phyloP scores from a whole-genome alignment of 2,888 invertebrate species.

The Osmoderma eremita region DNA sequence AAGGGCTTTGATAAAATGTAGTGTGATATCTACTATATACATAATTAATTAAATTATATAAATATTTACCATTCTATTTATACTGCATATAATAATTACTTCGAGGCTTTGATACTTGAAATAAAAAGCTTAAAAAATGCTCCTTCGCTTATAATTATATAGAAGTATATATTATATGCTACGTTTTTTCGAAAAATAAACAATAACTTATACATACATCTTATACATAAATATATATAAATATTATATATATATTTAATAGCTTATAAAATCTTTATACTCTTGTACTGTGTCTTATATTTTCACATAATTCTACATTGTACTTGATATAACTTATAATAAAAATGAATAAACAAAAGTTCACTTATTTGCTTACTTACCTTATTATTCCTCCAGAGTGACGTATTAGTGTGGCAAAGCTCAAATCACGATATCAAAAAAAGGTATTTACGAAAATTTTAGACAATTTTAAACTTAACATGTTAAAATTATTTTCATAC shows the following conservation, averaged over 20 bases:
- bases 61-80: slow-evolving; percentile 1
- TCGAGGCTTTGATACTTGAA: slow-evolving; percentile 22
- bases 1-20: slow-evolving; percentile 35
- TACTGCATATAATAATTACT: slow-evolving; percentile 35
- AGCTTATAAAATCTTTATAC: slow-evolving; percentile 62
- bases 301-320: slow-evolving; percentile 60
- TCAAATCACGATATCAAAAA: too few species aligned
- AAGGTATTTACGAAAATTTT: too few species aligned
- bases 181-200: slow-evolving; percentile 38
- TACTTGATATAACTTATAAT: slow-evolving; percentile 63
- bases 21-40: slow-evolving; percentile 35
- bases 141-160: slow-evolving; percentile 26
- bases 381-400: too few species aligned
- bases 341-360: slow-evolving; percentile 51
- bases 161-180: slow-evolving; percentile 37
- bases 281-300: slow-evolving; percentile 63
- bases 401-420: too few species aligned
- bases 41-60: slow-evolving; percentile 8
- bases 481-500: too few species aligned
- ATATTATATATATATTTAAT: slow-evolving; percentile 54
- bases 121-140: slow-evolving; percentile 18
- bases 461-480: too few species aligned
- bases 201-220: slow-evolving; percentile 37
- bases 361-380: slow-evolving; percentile 6
- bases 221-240: slow-evolving; percentile 38